Conservation (phyloP, 2,888 invertebrate species). For the Epirrita christyi region DNA sequence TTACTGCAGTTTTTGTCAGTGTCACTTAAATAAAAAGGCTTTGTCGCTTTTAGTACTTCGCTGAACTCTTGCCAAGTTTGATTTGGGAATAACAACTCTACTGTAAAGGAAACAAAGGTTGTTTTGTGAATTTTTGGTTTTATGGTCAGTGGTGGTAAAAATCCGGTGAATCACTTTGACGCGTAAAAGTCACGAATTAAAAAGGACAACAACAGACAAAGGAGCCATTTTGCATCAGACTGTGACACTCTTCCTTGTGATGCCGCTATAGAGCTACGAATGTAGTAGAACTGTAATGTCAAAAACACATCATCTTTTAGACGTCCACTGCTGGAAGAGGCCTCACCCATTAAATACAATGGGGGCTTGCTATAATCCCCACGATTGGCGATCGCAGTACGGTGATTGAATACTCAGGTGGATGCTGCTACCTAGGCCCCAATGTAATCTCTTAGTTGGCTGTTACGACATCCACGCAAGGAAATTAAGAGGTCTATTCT, state of each 20-base stretch:
- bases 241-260: conserved; percentile 78
- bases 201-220: conserved; percentile 82
- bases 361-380: no score
- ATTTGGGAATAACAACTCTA: conserved; percentile 21
- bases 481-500: no score
- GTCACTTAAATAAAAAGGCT: conserved; percentile 53
- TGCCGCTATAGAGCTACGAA: conserved; percentile 64
- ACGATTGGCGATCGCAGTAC: no score
- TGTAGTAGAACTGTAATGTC: conserved; percentile 43
- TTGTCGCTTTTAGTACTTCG: conserved; percentile 49
- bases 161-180: conserved; percentile 77
- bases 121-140: conserved; percentile 27
- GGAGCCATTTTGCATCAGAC: conserved; percentile 80
- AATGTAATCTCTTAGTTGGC: no score
- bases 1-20: conserved; percentile 61
- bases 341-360: no score
- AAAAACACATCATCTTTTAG: no score
- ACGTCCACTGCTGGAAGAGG: no score
- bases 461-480: no score
- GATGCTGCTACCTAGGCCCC: no score
- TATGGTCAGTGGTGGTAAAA: conserved; percentile 49
- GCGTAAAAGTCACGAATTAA: conserved; percentile 83
- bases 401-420: no score
- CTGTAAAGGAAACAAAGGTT: conserved; percentile 13
- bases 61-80: conserved; percentile 36